These are phyloP conservation scores for Turnix velox DNA, from an alignment of 2,113 vertebrate genomes.

Conservation along the genomic window DNA sequence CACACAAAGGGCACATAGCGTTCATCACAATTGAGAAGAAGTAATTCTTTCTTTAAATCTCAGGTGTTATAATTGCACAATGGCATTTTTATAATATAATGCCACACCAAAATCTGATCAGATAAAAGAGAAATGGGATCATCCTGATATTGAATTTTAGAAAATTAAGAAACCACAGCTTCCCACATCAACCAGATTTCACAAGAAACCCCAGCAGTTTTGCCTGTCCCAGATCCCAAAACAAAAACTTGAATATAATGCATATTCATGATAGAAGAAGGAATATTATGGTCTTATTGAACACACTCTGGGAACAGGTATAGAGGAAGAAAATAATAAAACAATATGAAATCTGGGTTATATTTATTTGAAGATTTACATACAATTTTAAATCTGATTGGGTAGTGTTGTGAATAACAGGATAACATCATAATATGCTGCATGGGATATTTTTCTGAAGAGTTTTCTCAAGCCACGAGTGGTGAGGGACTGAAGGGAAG, in stretches of 20 bases:
- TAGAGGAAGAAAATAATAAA: conserved; percentile 20
- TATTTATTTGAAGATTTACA: conserved; percentile 9
- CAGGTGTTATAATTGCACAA: background rate
- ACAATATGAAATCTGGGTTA: background rate
- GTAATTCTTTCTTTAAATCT: conserved; percentile 34
- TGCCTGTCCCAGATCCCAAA: background rate
- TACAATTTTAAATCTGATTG: conserved; percentile 3
- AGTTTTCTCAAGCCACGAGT: conserved; percentile 32
- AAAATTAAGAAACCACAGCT: conserved; percentile 9
- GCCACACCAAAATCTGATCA: background rate
- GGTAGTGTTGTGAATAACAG: background rate
- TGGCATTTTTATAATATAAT: conserved; percentile 13
- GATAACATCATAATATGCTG: conserved; percentile 8
- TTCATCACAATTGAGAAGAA: background rate
- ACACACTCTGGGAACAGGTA: background rate
- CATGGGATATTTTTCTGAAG: conserved; percentile 37
- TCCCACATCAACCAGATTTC: background rate
- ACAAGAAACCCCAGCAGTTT: background rate
- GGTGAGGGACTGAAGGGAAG: background rate
- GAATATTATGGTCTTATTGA: background rate
- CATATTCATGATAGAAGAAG: conserved; percentile 10
- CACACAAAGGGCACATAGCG: conserved; percentile 16
- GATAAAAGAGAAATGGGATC: background rate
- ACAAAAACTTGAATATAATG: conserved; percentile 5
- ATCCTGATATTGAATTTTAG: background rate